Evolutionary conservation across 2,113 vertebrate species (phyloP).

Genomic region (Grus americana): DNA sequence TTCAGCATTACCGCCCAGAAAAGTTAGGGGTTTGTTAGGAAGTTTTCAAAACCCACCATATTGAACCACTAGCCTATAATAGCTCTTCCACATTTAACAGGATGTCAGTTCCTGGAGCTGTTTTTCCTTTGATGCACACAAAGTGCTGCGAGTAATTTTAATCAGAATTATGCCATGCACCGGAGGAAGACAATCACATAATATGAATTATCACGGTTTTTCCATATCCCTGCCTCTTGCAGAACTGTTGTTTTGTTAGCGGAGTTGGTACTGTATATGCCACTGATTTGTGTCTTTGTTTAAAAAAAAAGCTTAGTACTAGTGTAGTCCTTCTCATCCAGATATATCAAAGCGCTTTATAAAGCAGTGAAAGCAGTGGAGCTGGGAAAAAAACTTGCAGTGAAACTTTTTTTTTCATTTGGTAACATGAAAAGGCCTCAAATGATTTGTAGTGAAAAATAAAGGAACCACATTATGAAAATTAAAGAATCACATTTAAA

Average conservation of each 20-base stretch:
- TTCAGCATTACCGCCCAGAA: background rate
- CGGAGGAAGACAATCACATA: slow-evolving; percentile 34
- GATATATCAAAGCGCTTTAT: background rate
- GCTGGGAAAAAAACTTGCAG: background rate
- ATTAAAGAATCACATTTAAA: background rate
- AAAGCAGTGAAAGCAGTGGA: background rate
- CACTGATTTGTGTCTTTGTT: slow-evolving; percentile 4
- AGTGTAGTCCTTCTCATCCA: background rate
- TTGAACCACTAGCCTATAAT: slow-evolving; percentile 52
- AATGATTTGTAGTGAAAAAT: background rate
- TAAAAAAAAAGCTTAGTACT: slow-evolving; percentile 21
- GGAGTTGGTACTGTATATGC: background rate
- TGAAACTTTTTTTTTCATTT: background rate
- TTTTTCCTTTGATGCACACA: slow-evolving; percentile 63
- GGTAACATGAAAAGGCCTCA: background rate
- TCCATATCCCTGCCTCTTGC: background rate
- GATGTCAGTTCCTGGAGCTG: slow-evolving; percentile 61
- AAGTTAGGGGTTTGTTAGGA: slow-evolving; percentile 31
- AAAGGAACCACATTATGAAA: background rate
- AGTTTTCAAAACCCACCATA: slow-evolving; percentile 61
- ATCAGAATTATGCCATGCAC: slow-evolving; percentile 28
- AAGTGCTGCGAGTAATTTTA: slow-evolving; percentile 62
- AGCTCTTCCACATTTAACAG: slow-evolving; percentile 68
- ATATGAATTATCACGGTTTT: background rate
- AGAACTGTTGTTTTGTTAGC: background rate